Evolutionary conservation across 2,888 invertebrate species (phyloP), one percentile per base, ranked within the genome.

Genomic region (Iphiclides podalirius): DNA sequence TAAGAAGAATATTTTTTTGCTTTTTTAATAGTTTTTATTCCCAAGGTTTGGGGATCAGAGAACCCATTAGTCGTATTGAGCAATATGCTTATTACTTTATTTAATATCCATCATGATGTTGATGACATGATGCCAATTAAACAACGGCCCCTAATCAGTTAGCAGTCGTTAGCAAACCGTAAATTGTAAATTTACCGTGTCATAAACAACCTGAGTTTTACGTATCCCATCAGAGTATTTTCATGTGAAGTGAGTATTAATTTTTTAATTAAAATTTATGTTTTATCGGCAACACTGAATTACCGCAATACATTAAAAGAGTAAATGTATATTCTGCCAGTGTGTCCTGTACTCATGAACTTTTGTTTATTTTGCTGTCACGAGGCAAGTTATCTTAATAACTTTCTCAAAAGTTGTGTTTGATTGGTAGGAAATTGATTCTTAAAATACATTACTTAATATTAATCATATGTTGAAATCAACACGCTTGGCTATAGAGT

Each of bases 131-230:
- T 4, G n/a, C n/a, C n/a, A 20, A 4, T 20, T 20, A 3, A 20
- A 28, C 26, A 8, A 34, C 11, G 12, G 14, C 12, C 14, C 34
- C 34, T 9, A 34, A 47, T 39, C 14, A 39, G 11, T 34, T 8
- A 13, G 9, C 2, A 23, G 15, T 47, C 17, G 14, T 26, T 47
- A 12, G 17, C n/a, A 41, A 15, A 16, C 15, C 26, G 13, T 9
- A 26, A 41, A 37, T 36, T 40, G 11, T 17, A 47, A 47, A 28
- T 26, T 41, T 2, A 41, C 28, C 12, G 28, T 4, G 28, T 31
- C 28, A 17, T 31, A 45, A 45, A 41, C 26, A 12, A 45, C 15
- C 9, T 39, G 34, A 4, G 16, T 15, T 26, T 46, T 14, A 39
- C 28, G 28, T 28, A 28, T 28, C 20, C 17, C 31, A 12, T 15